Percentiles rank a stretch among this genome's conserved stretches.
Evolutionary conservation across 2,797 vertebrate genomes (phyloP).

Genomic region (Eulemur coronatus): DNA sequence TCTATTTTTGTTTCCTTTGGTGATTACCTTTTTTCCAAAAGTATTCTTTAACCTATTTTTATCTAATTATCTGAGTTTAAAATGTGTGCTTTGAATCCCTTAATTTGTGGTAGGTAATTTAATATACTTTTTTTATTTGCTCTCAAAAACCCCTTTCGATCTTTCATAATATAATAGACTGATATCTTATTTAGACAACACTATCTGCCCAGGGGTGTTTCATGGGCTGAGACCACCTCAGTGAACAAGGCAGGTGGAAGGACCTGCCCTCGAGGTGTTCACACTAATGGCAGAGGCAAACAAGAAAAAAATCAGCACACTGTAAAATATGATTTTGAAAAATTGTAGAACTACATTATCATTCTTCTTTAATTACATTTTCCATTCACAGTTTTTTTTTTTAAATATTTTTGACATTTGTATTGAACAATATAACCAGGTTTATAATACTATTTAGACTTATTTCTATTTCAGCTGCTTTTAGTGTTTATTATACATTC

Average conservation of each 20-base stretch:
- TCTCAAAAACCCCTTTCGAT: too few species aligned
- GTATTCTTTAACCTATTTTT: too few species aligned
- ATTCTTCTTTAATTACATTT: neutral
- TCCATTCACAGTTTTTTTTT: neutral
- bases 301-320: too few species aligned
- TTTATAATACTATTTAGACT: neutral
- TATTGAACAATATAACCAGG: neutral
- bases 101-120: too few species aligned
- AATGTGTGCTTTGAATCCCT: too few species aligned
- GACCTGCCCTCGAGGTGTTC: neutral
- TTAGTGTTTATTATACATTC: neutral
- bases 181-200: too few species aligned
- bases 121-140: too few species aligned
- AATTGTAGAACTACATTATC: neutral
- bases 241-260: neutral
- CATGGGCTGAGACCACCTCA: neutral
- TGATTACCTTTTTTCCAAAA: too few species aligned
- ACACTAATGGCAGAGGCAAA: neutral
- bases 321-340: neutral
- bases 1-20: too few species aligned
- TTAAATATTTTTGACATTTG: constrained; percentile 9
- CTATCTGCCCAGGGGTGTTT: neutral
- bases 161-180: too few species aligned
- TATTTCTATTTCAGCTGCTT: neutral
- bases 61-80: too few species aligned